Base-by-base conservation (phyloP, 2,888 invertebrate species). In the Campopleginae sp. region DNA sequence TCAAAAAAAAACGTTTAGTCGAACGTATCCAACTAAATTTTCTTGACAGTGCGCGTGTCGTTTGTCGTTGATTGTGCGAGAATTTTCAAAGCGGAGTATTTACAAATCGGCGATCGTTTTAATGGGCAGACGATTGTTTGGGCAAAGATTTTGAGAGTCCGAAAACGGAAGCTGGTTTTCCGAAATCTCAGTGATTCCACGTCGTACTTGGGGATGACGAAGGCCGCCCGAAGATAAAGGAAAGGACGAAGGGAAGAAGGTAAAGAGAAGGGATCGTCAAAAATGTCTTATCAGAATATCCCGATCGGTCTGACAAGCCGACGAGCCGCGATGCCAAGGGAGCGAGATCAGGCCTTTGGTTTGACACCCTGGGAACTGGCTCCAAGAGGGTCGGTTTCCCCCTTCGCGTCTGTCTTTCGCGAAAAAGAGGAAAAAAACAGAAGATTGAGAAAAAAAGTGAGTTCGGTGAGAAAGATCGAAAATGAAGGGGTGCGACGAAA, bases 251-350 rank as follows among this genome's bases (percentile, higher is more conserved):
- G 66, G 48, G 61, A 65, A 66, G 38, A 72, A 65, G 31, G 48
- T 46, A 58, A 83, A 70, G 78, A 46, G 44, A 38, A 63, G 58
- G 54, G 54, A 65, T 85, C 85, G 76, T 82, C 79, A 61, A 80
- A 74, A 80, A 80, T 74, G 66, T 71, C 76, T 82, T 85, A 85
- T 85, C 85, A 42, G 65, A 51, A 79, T 54, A 83, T 79, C 79
- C 86, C 86, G 86, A 88, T 88, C 87, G 86, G 76, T 80, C 88
- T 89, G 90, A 90, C 89, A 90, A 88, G 84, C 83, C 84, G 89
- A 88, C 87, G 88, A 91, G 88, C 90, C 91, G 70, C 80, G 83
- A 80, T 81, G 85, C 85, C 86, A 75, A 80, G 82, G 77, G 75
- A 80, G 82, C 77, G 75, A 82, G 87, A 86, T 87, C 87, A 86